A percentile compares a stretch with the other conserved stretches of the same genome.
These are phyloP conservation scores for Danio choprae DNA, from an alignment of 2,797 vertebrate genomes.

Conservation along the genomic window DNA sequence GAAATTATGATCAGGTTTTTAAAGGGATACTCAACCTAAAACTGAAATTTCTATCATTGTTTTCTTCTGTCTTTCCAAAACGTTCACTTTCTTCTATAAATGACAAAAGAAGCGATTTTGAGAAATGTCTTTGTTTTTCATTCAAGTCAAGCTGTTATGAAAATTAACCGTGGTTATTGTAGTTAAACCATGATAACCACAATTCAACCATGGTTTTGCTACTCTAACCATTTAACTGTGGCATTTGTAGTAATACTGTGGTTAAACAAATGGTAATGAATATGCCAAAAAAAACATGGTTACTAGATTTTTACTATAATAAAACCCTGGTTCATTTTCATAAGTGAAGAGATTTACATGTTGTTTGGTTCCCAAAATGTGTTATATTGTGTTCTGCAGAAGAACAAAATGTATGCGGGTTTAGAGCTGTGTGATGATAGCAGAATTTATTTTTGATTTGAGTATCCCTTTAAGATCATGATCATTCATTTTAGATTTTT, in stretches of 20 bases:
- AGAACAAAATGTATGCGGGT: neutral
- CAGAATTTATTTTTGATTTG: neutral
- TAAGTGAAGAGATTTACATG: neutral
- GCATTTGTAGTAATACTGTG: no score
- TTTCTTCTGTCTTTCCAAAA: neutral
- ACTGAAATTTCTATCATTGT: neutral
- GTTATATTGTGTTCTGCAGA: neutral
- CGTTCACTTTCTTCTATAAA: neutral
- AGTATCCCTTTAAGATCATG: neutral
- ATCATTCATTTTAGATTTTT: neutral
- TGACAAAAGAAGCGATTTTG: neutral
- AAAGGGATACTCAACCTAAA: conserved; percentile 2
- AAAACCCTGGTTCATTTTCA: no score
- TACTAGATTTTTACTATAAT: no score
- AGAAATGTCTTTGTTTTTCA: neutral
- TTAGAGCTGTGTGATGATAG: neutral
- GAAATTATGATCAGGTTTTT: neutral
- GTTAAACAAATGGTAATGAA: no score
- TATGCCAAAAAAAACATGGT: no score
- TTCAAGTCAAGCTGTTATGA: neutral
- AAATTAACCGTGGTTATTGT: no score
- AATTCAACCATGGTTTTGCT: no score
- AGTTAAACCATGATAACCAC: no score
- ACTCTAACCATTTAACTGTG: no score
- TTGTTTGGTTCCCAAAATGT: neutral